Evolutionary conservation across 2,113 vertebrate genomes (phyloP).

Genomic region (Noturus placidus): DNA sequence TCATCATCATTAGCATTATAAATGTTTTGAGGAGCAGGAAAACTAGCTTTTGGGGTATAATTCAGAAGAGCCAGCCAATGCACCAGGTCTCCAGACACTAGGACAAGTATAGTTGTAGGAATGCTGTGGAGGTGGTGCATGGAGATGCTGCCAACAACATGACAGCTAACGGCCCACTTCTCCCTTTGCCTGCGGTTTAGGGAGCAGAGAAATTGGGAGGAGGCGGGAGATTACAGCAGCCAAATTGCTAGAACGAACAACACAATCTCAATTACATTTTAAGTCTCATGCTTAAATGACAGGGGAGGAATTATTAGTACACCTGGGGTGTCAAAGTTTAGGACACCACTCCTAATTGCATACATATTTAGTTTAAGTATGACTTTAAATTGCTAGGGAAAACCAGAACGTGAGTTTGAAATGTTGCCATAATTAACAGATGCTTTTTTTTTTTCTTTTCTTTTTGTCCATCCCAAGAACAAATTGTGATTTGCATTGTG

Average conservation of each 20-base stretch:
- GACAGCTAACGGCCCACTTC: slow-evolving; percentile 48
- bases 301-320: slow-evolving; percentile 14
- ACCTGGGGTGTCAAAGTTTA: slow-evolving; percentile 17
- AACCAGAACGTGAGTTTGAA: background rate
- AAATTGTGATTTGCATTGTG: slow-evolving; percentile 21
- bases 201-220: slow-evolving; percentile 43
- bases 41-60: background rate
- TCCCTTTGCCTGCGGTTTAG: slow-evolving; percentile 28
- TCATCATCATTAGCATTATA: background rate
- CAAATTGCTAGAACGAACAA: slow-evolving; percentile 46
- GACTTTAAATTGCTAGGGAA: background rate
- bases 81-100: slow-evolving; percentile 10
- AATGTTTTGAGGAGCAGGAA: slow-evolving; percentile 12
- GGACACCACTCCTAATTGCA: background rate
- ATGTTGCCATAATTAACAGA: slow-evolving; percentile 9
- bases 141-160: slow-evolving; percentile 44
- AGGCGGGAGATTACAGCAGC: slow-evolving; percentile 45
- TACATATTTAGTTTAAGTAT: background rate
- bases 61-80: background rate
- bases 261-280: slow-evolving; percentile 32
- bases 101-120: slow-evolving; percentile 45
- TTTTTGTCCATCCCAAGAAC: slow-evolving; percentile 7
- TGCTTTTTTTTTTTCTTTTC: background rate
- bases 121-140: slow-evolving; percentile 47
- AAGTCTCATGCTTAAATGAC: slow-evolving; percentile 15